Evolutionary conservation across 2,888 invertebrate species (phyloP), one percentile per base, ranked within the genome.

Genomic region (Ditylenchus weischeri): DNA sequence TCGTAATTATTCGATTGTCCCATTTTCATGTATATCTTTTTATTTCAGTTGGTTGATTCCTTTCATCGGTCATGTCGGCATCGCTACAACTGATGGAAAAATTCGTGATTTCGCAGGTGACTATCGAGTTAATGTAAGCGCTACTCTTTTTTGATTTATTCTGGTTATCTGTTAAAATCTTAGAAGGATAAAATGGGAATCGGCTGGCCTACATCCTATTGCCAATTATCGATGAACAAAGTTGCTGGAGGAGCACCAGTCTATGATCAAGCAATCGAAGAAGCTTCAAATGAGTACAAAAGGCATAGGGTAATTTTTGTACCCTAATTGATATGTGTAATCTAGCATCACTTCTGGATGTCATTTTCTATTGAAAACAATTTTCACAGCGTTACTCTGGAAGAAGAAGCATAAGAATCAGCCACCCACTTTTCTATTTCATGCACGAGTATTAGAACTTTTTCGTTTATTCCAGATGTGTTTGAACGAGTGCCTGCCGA

Each of bases 21-120:
- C 29, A 7, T 29, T 54, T 54, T 54, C 11, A 54, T 29, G 6
- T 15, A 1, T 21, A 54, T 23, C 21, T 18, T 18, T 54, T 54
- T 15, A 68, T 84, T 86, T 36, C 83, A 91, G 91, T 81, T 96
- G 95, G 92, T 85, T 98, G 35, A 88, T 94, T 75, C 98, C 98
- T n/a, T 88, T 96, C 73, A 90, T 88, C 95, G 98, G 98, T 0
- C 98, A 98, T 84, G 94, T 96, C 93, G 98, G 98, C 7, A 93
- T 94, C 74, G 90, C 90, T 64, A 89, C 89, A 69, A 91, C 93
- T 0, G 88, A 88, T 54, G 87, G 95, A 11, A 87, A 96, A 1
- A 95, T 98, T 70, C 86, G 95, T 72, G 98, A 98, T 84, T 99
- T 98, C 87, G 94, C 95, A 50, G 96, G 95, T 0, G 91, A 94